phyloP scores from a whole-genome alignment of 2,888 invertebrate genomes.

The Erebia palarica region DNA sequence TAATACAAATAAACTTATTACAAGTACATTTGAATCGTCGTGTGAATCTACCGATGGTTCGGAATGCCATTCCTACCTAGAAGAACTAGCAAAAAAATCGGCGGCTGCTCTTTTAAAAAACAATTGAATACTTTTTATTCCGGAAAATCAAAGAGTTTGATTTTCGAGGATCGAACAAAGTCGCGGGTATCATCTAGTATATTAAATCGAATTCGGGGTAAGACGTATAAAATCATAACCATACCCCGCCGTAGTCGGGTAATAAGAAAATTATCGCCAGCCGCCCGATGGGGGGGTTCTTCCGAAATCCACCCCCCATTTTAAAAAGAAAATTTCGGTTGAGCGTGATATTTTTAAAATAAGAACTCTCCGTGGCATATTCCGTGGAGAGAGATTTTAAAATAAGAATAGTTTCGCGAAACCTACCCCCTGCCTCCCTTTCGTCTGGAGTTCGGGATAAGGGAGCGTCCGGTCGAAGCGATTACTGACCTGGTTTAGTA shows the following conservation, averaged over 20 bases:
- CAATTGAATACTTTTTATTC: too few relatives aligned
- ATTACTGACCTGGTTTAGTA: constrained; percentile 23
- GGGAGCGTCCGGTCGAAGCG: constrained; percentile 39
- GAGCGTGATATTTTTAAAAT: constrained; percentile 83
- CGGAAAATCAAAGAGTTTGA: too few relatives aligned
- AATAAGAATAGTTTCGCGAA: constrained; percentile 82
- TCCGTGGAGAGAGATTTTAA: constrained; percentile 82
- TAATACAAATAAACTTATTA: too few relatives aligned
- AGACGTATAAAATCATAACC: constrained; percentile 35
- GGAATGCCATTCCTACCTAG: too few relatives aligned
- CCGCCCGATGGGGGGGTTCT: constrained; percentile 65
- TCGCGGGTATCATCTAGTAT: too few relatives aligned
- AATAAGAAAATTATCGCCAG: constrained; percentile 72
- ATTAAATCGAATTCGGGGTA: not conserved
- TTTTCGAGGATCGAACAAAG: too few relatives aligned
- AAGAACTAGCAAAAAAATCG: too few relatives aligned
- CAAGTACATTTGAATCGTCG: too few relatives aligned
- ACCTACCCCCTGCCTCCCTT: constrained; percentile 61
- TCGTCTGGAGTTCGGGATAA: constrained; percentile 79
- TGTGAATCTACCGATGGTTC: too few relatives aligned
- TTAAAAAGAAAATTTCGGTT: constrained; percentile 80
- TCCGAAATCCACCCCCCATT: constrained; percentile 78
- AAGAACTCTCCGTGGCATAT: constrained; percentile 81
- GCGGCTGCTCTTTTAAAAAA: too few relatives aligned
- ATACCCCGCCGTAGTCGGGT: not conserved